Base-by-base conservation (phyloP, 2,113 vertebrate species). In the Saccopteryx bilineata region DNA sequence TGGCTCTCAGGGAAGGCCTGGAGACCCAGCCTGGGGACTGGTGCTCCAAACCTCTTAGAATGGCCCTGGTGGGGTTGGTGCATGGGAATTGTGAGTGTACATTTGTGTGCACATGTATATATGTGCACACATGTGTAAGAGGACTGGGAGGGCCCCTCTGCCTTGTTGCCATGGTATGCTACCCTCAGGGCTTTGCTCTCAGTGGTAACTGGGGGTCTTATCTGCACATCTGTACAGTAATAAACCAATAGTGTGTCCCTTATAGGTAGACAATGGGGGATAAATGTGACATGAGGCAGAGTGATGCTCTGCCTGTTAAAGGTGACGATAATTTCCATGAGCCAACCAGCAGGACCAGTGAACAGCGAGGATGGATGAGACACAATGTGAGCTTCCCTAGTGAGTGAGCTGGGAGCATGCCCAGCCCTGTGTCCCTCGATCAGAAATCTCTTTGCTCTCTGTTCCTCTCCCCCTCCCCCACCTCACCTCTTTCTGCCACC, bases 31-130 rank as follows among this genome's bases (percentile, higher is more conserved):
- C 23, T 48, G 33, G 92, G 87, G 46, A 69, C 61, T 15, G 5
- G 46, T 88, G 11, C 26, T 92, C 13, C 92, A 86, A n/a, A 72
- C 56, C 39, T 9, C 71, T 92, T 68, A 54, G 85, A 86, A 19
- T 66, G 66, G 75, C 76, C 14, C 28, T 39, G 9, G 33, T 86
- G 48, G 72, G 48, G 9, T 31, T 83, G 21, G 23, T 60, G 76
- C 15, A 6, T 68, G 31, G n/a, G 87, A 78, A 56, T 19, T 26
- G 5, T 50, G 48, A 71, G 60, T 7, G 3, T 69, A n/a, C 58
- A 33, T 60, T 69, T 58, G 11, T 58, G 26, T 52, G 33, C 28
- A 2, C 63, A 48, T 50, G 52, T 52, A 7, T 56, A 1, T 63
- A 21, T 65, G 39, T 52, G 23, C 1, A 0, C n/a, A 68, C 26